These are phyloP conservation scores for Melanogrammus aeglefinus DNA, from an alignment of 2,797 vertebrate genomes.

Conservation along the genomic window DNA sequence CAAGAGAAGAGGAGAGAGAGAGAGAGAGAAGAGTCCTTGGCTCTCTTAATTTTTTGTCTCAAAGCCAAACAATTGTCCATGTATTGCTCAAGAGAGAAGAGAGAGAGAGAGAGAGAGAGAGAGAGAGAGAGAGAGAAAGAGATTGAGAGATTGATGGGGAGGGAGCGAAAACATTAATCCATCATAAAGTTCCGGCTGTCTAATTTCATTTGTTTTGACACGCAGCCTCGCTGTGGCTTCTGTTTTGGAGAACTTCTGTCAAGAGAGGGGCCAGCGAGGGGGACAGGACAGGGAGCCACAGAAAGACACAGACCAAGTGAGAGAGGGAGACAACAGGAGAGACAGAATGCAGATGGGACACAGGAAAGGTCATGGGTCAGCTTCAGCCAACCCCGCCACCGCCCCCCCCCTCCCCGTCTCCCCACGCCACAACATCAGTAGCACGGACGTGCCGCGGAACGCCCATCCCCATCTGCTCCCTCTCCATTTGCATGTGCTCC, in stretches of 20 bases:
- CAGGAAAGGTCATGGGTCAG: neutral
- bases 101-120: neutral
- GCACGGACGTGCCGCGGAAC: slow-evolving; percentile 4
- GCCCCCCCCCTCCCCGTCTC: too few species aligned
- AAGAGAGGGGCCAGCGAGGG: neutral
- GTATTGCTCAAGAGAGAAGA: too few species aligned
- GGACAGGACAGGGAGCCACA: neutral
- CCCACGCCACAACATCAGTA: neutral
- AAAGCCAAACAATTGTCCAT: too few species aligned
- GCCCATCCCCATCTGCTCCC: slow-evolving; percentile 10
- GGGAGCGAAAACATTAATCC: neutral
- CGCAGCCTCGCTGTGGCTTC: neutral
- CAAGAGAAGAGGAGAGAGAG: too few species aligned
- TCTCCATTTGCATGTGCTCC: slow-evolving; percentile 4
- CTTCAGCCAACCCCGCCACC: neutral
- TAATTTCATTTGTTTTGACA: neutral
- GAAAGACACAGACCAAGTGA: neutral
- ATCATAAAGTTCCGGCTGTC: neutral
- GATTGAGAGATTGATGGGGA: neutral
- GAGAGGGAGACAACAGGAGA: slow-evolving; percentile 3
- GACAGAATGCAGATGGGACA: slow-evolving; percentile 22
- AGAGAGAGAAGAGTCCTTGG: too few species aligned
- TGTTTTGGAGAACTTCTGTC: neutral
- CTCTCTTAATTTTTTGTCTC: too few species aligned
- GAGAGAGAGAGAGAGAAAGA: neutral